Base-by-base conservation (phyloP, 2,888 invertebrate genomes). In the Nasonia oneida region DNA sequence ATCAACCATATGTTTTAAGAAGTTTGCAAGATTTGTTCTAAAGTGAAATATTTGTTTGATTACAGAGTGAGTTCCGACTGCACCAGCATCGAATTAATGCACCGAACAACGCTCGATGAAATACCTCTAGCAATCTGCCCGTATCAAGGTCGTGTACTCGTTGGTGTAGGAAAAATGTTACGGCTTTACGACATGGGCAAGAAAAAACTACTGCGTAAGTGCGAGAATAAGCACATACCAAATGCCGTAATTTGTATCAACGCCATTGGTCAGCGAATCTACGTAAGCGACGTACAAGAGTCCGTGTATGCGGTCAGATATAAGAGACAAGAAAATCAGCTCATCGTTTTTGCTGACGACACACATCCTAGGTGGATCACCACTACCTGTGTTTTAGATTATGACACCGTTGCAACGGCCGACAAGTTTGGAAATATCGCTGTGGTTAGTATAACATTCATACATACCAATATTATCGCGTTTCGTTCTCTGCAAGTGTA, bases 361-460 rank as follows among this genome's bases (percentile, higher is more conserved):
- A 99, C 99, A 0, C 97, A 98, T 93, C 99, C 99, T 0, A 95
- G 98, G 89, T 99, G 98, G 98, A 97, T 99, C 57, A 99, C 99
- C 0, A 97, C 97, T 77, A 97, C 97, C 3, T 97, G 97, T 87
- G 95, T 99, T 80, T 94, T 99, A 77, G 99, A 99, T 94, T 99
- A 99, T 91, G 98, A 98, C 92, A 99, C 99, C 0, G 97, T 99
- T 23, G 99, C 99, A 0, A 96, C 98, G 86, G 98, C 98, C 10
- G 99, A 99, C 93, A 99, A 99, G 94, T 99, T 99, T 94, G 99
- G 99, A 53, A 99, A 99, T 92, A 95, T 99, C 89, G 96, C 97
- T 84, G 96, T 99, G 84, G 97, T 99, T 91, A 94, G 95, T 94
- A 67, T 42, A 39, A 8, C 37, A 5, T 79, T 67, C 42, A 50